These are phyloP conservation scores for Paraplagusia blochii DNA, from an alignment of 2,113 vertebrate genomes.

Conservation along the genomic window DNA sequence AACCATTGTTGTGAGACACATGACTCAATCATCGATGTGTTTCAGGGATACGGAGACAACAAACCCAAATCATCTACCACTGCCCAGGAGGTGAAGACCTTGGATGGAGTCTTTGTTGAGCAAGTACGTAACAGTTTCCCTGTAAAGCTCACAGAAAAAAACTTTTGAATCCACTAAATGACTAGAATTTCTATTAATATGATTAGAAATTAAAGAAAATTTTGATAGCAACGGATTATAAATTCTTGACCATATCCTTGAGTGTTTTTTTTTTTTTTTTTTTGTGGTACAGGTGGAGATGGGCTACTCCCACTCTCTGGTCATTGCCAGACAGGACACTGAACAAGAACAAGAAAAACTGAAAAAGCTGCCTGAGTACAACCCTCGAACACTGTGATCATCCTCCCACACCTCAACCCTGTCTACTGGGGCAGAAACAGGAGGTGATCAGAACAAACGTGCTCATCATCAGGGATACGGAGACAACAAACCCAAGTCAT, in stretches of 20 bases:
- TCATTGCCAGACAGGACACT: conserved; percentile 87
- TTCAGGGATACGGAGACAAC: conserved; percentile 92
- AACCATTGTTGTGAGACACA: neutral
- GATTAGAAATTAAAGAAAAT: no score
- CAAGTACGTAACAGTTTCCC: conserved; percentile 82
- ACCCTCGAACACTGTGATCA: conserved; percentile 88
- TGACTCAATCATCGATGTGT: neutral
- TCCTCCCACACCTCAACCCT: conserved; percentile 11
- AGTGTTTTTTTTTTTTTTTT: neutral
- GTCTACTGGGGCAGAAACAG: conserved; percentile 50
- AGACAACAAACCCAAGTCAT: conserved; percentile 95
- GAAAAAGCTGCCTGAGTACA: conserved; percentile 93
- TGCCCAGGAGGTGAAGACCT: conserved; percentile 91
- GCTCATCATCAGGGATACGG: conserved; percentile 98
- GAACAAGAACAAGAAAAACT: conserved; percentile 86
- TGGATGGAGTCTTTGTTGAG: conserved; percentile 89
- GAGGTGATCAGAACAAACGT: conserved; percentile 44
- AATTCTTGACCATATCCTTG: no score
- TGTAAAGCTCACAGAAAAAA: neutral
- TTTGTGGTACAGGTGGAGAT: conserved; percentile 83
- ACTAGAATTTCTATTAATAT: no score
- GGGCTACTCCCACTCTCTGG: conserved; percentile 88
- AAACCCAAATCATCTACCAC: conserved; percentile 95
- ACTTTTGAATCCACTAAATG: no score
- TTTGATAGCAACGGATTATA: no score